Conservation (phyloP, 2,797 vertebrate genomes). For the Xiphorhynchus erythropygius region DNA sequence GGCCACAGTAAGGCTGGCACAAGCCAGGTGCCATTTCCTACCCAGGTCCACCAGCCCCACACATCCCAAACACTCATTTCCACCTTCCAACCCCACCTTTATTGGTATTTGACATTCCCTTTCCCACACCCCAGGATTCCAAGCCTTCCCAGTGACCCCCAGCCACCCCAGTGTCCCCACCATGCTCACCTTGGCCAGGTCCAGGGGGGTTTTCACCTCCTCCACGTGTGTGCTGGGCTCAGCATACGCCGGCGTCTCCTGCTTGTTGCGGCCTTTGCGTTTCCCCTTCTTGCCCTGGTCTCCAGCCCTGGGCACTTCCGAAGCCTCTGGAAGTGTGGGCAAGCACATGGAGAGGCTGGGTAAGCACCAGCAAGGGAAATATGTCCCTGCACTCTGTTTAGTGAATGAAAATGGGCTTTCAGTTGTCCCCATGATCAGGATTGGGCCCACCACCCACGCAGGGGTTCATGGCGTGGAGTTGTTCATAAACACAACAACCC, state of each 20-base stretch:
- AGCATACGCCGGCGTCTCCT: slow-evolving; percentile 74
- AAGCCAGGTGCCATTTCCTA: no score
- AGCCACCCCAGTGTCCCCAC: accelerated
- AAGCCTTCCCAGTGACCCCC: not conserved
- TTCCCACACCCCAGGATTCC: accelerated
- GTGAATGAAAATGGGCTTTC: not conserved
- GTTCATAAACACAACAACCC: not conserved
- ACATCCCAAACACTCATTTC: accelerated
- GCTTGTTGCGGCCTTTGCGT: slow-evolving; percentile 92
- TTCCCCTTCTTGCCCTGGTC: slow-evolving; percentile 88
- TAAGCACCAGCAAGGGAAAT: not conserved
- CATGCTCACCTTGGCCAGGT: slow-evolving; percentile 87
- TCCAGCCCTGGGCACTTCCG: slow-evolving; percentile 72
- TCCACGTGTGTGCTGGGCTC: slow-evolving; percentile 77
- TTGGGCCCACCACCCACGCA: accelerated
- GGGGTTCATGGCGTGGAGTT: accelerated
- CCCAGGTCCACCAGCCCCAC: not conserved
- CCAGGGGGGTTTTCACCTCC: slow-evolving; percentile 91
- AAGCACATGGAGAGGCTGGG: not conserved
- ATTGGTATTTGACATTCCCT: accelerated
- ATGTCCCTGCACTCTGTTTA: not conserved
- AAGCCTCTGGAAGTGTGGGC: slow-evolving; percentile 57
- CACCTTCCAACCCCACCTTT: not conserved
- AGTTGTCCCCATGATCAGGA: accelerated
- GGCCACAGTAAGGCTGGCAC: not conserved